phyloP scores from a whole-genome alignment of 2,888 invertebrate species.

The Tipula unca region DNA sequence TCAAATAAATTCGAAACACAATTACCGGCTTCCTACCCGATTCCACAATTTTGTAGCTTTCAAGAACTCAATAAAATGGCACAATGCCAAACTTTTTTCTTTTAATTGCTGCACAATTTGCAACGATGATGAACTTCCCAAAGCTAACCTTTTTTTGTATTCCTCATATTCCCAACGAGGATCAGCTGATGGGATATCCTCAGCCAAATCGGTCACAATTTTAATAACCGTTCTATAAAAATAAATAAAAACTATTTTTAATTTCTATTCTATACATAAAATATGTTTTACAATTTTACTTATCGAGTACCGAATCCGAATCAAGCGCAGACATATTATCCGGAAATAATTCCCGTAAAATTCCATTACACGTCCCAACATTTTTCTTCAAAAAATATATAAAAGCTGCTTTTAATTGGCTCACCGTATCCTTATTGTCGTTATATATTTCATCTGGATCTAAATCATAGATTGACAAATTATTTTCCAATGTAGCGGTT shows the following conservation, averaged over 20 bases:
- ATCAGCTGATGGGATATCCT: slow-evolving; percentile 84
- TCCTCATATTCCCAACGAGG: slow-evolving; percentile 51
- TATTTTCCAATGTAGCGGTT: slow-evolving; percentile 47
- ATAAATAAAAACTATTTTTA: slow-evolving; percentile 33
- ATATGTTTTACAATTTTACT: slow-evolving; percentile 26
- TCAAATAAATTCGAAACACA: background rate
- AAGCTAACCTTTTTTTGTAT: slow-evolving; percentile 40
- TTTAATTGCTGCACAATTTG: slow-evolving; percentile 77
- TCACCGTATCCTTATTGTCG: slow-evolving; percentile 48
- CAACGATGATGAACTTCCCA: slow-evolving; percentile 69
- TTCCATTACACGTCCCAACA: slow-evolving; percentile 39
- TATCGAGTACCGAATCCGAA: slow-evolving; percentile 34
- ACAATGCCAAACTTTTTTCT: slow-evolving; percentile 76
- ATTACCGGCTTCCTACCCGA: slow-evolving; percentile 42
- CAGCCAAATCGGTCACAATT: slow-evolving; percentile 68
- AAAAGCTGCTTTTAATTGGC: slow-evolving; percentile 66
- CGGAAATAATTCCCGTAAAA: slow-evolving; percentile 44
- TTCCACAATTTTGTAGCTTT: slow-evolving; percentile 58
- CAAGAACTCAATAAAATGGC: slow-evolving; percentile 68
- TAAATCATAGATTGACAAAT: slow-evolving; percentile 56
- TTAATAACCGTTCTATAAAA: slow-evolving; percentile 54
- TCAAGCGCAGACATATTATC: slow-evolving; percentile 29
- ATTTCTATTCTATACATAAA: slow-evolving; percentile 21
- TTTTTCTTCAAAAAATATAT: slow-evolving; percentile 61
- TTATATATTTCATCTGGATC: slow-evolving; percentile 56